A percentile compares a stretch with the other conserved stretches of the same genome.
Evolutionary conservation across 2,797 vertebrate species (phyloP).

Genomic region (Brachyalestes nurse): DNA sequence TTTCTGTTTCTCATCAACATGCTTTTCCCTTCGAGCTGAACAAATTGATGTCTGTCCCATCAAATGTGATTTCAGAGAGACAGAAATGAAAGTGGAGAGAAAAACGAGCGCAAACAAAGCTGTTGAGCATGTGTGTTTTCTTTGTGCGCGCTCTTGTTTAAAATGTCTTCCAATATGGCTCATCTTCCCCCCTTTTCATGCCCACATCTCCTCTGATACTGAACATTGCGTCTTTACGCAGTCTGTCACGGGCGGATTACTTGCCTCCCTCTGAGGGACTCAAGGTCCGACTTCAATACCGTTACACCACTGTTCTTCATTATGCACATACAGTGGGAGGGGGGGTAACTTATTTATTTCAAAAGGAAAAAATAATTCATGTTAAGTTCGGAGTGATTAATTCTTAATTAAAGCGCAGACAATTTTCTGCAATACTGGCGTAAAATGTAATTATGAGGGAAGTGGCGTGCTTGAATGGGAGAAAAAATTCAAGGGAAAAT

Average conservation of each 20-base stretch:
- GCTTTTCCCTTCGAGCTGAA: constrained; percentile 19
- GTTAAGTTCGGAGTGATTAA: constrained; percentile 33
- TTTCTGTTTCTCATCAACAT: constrained; percentile 38
- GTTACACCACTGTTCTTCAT: constrained; percentile 29
- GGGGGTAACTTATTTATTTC: constrained; percentile 16
- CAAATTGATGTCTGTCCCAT: constrained; percentile 10
- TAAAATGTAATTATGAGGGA: constrained; percentile 37
- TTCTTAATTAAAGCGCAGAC: constrained; percentile 40
- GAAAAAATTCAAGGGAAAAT: background rate
- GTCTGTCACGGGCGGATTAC: constrained; percentile 23
- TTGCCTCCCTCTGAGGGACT: constrained; percentile 5
- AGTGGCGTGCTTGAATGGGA: background rate
- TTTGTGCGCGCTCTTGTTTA: background rate
- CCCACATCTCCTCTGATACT: constrained; percentile 32
- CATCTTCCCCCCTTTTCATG: constrained; percentile 14
- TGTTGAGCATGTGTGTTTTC: background rate
- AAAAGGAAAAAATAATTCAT: constrained; percentile 27
- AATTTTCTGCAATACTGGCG: constrained; percentile 43
- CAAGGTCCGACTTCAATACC: background rate
- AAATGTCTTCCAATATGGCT: constrained; percentile 19
- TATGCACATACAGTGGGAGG: too few species aligned
- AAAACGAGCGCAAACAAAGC: background rate
- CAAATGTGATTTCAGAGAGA: background rate
- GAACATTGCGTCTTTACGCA: constrained; percentile 21
- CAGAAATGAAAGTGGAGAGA: background rate